Evolutionary conservation across 2,888 invertebrate species (phyloP), one percentile per base, ranked within the genome.

Genomic region (Colletes collaris): DNA sequence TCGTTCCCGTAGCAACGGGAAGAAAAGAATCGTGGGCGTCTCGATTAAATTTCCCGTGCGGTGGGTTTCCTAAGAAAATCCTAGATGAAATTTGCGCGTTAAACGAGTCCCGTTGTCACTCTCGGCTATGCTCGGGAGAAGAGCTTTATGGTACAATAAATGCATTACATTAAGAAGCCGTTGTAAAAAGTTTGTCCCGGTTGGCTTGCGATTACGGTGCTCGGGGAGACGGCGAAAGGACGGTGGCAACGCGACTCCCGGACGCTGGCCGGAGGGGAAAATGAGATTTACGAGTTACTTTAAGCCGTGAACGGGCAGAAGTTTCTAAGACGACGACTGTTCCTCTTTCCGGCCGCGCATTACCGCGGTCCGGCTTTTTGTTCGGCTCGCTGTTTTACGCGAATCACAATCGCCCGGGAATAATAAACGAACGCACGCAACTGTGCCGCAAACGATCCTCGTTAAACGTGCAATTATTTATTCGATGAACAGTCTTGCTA

Each of bases 221-320:
- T 62, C 44, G 63, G 19, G 44, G 53, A 53, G 1, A 44, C 19
- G 11, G 44, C 10, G 62, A 10, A 37, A 55, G 63, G 11, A 13
- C 11, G 40, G 8, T 58, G 59, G 59, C 46, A 70, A 66, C 76
- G 27, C 27, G 27, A 27, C 27, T 27, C 72, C 67, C 63, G 81
- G 77, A 79, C 84, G 70, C 55, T 60, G 10, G 63, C 59, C 50
- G 70, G 60, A 27, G 64, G 75, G 86, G 90, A 90, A 89, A 90
- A 90, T 89, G 88, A 91, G 89, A 92, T 92, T 92, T 91, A 91
- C 91, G 89, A 89, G 89, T 90, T 90, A 90, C 89, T 89, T 90
- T 91, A 90, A 90, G 89, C 90, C 88, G 88, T 87, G 87, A 91
- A 88, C 90, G 88, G 87, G 83, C 84, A 85, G 86, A 91, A 91